Evolutionary conservation across 2,113 vertebrate species (phyloP), one percentile per base, ranked within the genome.

Genomic region (Morphnarchus princeps): DNA sequence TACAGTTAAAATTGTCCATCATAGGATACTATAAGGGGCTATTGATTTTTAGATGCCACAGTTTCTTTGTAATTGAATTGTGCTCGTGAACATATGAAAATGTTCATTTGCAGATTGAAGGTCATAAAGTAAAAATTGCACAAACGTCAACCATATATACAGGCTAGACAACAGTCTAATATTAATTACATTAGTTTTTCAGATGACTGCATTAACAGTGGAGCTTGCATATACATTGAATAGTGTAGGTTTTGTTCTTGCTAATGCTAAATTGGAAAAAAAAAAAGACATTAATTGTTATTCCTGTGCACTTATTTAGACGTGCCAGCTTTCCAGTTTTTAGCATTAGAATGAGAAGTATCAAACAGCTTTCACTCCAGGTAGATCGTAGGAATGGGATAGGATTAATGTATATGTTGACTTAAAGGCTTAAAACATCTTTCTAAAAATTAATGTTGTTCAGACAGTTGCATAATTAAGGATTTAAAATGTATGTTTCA

Each of bases 41-140:
- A 97, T 98, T 97, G 98, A 98, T 98, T 97, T 97, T 73, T 90
- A 94, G 72, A 66, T 91, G 85, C 90, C 57, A 81, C 89, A 11
- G 10, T 96, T 98, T 95, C 89, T 93, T 95, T 91, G 93, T 97
- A 98, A 98, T 93, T 97, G 95, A 97, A 95, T 96, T 97, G 96
- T 95, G 74, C 88, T 96, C 11, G 20, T 86, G 95, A 95, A 96
- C 84, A 83, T 93, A 97, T n/a, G 62, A 93, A 62, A 73, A 65
- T 92, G 74, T 92, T 97, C 81, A 89, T 97, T 93, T 94, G 87
- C 57, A 87, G 69, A 72, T 50, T 72, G 57, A 85, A 76, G 58
- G 61, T 72, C 50, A 70, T 85, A 57, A 89, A 89, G 49, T 36
- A 29, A 82, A 85, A 86, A 47, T 14, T 66, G 42, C 54, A 38